A percentile compares a stretch with the other conserved stretches of the same genome.
Evolutionary conservation across 35 echinoderm and acorn worm species (phyloP).

Genomic region (Anneissia japonica): DNA sequence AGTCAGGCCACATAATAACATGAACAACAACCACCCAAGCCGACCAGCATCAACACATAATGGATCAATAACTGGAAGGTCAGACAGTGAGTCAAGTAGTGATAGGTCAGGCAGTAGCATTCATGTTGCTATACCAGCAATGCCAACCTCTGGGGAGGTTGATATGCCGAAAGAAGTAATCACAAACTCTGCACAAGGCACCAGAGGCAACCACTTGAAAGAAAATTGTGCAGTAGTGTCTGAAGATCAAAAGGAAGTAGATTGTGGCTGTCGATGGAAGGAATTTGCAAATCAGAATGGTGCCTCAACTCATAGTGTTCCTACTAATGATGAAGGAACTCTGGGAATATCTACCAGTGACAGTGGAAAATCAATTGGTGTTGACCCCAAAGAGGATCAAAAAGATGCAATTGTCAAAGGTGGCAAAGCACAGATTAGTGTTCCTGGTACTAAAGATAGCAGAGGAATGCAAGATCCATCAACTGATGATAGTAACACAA

Average conservation of each 20-base stretch:
- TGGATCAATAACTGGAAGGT: neutral
- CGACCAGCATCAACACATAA: neutral
- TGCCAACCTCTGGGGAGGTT: neutral
- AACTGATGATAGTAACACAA: neutral
- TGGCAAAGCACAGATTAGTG: too few species aligned
- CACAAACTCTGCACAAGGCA: neutral
- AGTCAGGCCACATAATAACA: neutral
- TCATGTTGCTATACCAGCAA: neutral
- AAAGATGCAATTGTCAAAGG: too few species aligned
- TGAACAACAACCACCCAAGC: neutral
- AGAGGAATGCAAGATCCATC: neutral
- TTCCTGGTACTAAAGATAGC: too few species aligned
- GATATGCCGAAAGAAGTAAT: neutral
- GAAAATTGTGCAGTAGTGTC: too few species aligned
- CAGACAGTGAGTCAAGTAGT: neutral
- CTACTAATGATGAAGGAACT: neutral
- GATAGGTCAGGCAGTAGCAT: neutral
- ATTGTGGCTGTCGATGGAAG: too few species aligned
- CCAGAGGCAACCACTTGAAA: neutral
- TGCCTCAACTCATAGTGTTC: neutral
- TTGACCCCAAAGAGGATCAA: too few species aligned
- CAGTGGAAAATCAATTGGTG: too few species aligned
- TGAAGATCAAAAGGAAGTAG: too few species aligned
- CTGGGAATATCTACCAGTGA: too few species aligned
- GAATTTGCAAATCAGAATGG: neutral